A percentile compares a stretch with the other conserved stretches of the same genome.
These are phyloP conservation scores for Vidua macroura DNA, from an alignment of 2,113 vertebrate species.

Conservation along the genomic window DNA sequence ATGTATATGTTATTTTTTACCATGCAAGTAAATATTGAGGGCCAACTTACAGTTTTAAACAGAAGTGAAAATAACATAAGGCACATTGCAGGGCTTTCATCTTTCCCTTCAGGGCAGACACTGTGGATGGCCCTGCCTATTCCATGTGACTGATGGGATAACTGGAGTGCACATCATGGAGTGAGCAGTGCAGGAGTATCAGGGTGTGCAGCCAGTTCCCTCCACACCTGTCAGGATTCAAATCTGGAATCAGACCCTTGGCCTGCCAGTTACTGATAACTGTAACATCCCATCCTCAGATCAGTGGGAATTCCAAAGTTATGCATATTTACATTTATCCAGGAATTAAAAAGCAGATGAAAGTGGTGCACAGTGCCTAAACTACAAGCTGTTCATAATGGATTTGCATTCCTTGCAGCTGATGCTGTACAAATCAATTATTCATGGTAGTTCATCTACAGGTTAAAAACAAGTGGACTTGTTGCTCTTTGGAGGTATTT, in stretches of 20 bases:
- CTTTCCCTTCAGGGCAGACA: neutral
- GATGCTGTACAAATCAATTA: neutral
- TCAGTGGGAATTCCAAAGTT: neutral
- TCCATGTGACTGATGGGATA: neutral
- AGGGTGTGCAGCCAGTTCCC: neutral
- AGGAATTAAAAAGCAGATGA: neutral
- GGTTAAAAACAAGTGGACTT: neutral
- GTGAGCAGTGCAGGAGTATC: rapidly evolving
- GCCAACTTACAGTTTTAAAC: neutral
- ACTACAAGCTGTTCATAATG: neutral
- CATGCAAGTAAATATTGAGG: neutral
- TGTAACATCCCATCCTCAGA: neutral
- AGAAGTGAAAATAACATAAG: neutral
- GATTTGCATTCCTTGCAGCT: neutral
- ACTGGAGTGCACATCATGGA: rapidly evolving
- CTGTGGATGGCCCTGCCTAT: neutral
- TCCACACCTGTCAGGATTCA: neutral
- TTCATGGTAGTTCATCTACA: neutral
- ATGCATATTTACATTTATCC: neutral
- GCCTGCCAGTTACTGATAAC: neutral
- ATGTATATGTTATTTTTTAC: neutral
- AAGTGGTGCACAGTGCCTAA: neutral
- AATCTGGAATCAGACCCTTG: neutral
- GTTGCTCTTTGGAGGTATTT: neutral
- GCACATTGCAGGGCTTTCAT: neutral